phyloP scores from a whole-genome alignment of 2,797 vertebrate species.

The Channallabes apus region DNA sequence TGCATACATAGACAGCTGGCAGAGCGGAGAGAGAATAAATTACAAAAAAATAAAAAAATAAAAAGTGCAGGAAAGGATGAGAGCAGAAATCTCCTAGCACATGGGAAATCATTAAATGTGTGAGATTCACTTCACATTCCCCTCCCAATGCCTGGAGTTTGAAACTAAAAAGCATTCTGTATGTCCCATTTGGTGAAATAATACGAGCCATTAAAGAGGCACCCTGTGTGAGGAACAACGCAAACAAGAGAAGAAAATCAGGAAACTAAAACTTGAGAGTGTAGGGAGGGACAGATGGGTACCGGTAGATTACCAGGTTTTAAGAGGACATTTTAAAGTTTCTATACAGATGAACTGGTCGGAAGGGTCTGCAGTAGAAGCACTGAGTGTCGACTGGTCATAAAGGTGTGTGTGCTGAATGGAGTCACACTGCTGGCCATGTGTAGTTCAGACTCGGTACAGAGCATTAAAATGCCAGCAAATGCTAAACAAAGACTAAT shows the following conservation, averaged over 20 bases:
- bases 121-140: slow-evolving; percentile 27
- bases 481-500: background rate
- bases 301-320: slow-evolving; percentile 6
- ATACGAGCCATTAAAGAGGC: slow-evolving; percentile 7
- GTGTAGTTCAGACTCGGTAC: background rate
- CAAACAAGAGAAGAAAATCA: background rate
- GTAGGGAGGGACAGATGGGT: background rate
- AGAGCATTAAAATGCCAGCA: background rate
- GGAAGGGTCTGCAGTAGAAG: background rate
- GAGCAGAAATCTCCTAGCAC: slow-evolving; percentile 15
- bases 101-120: slow-evolving; percentile 31
- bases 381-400: background rate
- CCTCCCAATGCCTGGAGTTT: background rate
- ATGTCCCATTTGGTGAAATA: slow-evolving; percentile 19
- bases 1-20: slow-evolving; percentile 10
- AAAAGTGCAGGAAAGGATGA: slow-evolving; percentile 25
- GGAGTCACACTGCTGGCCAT: background rate
- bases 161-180: slow-evolving; percentile 6
- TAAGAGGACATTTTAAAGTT: background rate
- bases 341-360: background rate
- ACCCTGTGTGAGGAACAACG: background rate
- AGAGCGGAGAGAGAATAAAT: slow-evolving; percentile 25
- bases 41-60: background rate
- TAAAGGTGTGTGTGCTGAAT: background rate
- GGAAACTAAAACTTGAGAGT: background rate